Conservation (phyloP, 2,888 invertebrate species). For the Hydropsyche betteni region DNA sequence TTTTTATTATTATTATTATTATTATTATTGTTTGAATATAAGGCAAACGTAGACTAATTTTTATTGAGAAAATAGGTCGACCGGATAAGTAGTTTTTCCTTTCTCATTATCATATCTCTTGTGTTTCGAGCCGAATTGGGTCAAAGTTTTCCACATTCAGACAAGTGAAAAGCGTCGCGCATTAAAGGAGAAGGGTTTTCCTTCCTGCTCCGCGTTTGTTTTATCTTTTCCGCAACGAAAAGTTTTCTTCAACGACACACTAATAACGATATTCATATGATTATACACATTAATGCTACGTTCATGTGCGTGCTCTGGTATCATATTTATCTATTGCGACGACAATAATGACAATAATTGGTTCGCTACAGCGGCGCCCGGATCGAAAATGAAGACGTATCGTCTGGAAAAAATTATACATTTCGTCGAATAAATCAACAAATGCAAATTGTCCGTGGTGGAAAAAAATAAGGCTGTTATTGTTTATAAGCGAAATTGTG, state of each 20-base stretch:
- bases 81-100: conserved; percentile 6
- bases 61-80: neutral
- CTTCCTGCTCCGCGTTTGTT: neutral
- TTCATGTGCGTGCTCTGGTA: neutral
- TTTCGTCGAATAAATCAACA: conserved; percentile 24
- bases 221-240: neutral
- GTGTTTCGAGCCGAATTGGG: conserved; percentile 5
- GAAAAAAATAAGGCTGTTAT: conserved; percentile 1
- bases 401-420: neutral
- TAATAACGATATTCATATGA: neutral
- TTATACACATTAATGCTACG: neutral
- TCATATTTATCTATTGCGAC: neutral
- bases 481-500: conserved; percentile 10
- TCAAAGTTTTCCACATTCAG: conserved; percentile 8
- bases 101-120: conserved; percentile 15
- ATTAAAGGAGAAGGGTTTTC: neutral
- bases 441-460: neutral
- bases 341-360: conserved; percentile 10
- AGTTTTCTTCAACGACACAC: neutral
- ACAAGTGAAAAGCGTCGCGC: neutral
- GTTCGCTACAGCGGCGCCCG: neutral
- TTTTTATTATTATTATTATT: neutral
- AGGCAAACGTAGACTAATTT: neutral
- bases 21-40: neutral
- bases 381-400: conserved; percentile 1